Conservation (phyloP, 2,888 invertebrate species). For the Tiliacea citrago region DNA sequence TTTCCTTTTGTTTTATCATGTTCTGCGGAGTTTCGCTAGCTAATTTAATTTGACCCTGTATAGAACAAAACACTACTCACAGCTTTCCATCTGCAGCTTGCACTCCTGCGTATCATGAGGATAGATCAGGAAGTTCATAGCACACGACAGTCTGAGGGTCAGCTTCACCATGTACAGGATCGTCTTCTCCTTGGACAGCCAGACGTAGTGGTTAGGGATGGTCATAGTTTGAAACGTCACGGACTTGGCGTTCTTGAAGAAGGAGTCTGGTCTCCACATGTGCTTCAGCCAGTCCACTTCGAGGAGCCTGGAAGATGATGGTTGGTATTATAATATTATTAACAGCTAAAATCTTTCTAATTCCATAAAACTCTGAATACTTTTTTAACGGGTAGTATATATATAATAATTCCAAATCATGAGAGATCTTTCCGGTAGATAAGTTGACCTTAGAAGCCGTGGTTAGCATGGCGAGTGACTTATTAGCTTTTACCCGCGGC, state of each 20-base stretch:
- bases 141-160: conserved; percentile 96
- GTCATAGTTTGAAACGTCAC: conserved; percentile 99
- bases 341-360: too few species aligned
- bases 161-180: conserved; percentile 94
- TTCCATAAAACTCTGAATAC: too few species aligned
- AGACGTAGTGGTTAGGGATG: conserved; percentile 98
- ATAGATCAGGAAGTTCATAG: conserved; percentile 98
- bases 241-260: conserved; percentile 98
- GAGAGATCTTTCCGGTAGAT: too few species aligned
- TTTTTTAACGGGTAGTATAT: too few species aligned
- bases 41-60: too few species aligned
- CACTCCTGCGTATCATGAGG: conserved; percentile 98
- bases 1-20: too few species aligned
- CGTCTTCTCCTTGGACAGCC: conserved; percentile 93
- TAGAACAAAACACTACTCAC: conserved; percentile 92
- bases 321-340: too few species aligned
- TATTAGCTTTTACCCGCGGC: too few species aligned
- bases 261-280: conserved; percentile 98
- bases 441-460: too few species aligned
- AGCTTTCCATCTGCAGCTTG: conserved; percentile 98
- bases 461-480: too few species aligned
- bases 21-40: too few species aligned
- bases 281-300: conserved; percentile 98
- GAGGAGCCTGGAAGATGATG: conserved; percentile 89
- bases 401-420: too few species aligned